phyloP scores from a whole-genome alignment of 2,888 invertebrate genomes.

The Dynastes tityus region DNA sequence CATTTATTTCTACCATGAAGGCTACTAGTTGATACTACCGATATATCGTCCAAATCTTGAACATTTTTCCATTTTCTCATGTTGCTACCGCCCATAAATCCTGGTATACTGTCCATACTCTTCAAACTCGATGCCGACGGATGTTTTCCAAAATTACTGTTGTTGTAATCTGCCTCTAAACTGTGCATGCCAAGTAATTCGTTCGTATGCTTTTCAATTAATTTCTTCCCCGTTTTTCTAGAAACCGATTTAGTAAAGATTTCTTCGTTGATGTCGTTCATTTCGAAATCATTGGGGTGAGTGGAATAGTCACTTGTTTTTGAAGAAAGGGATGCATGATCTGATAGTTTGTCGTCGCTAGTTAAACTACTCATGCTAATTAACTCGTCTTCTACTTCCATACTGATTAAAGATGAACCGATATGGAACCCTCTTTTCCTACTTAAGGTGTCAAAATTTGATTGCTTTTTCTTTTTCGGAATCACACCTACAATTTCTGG shows the following conservation, averaged over 20 bases:
- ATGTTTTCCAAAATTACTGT: constrained; percentile 48
- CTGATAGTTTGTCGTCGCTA: constrained; percentile 42
- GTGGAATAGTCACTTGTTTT: constrained; percentile 48
- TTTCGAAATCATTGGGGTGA: constrained; percentile 55
- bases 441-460: constrained; percentile 60
- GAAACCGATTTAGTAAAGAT: constrained; percentile 53
- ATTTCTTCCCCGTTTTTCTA: constrained; percentile 45
- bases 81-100: constrained; percentile 57
- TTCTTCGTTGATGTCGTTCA: constrained; percentile 58
- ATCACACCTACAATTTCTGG: constrained; percentile 63
- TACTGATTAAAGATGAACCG: constrained; percentile 59
- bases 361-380: constrained; percentile 46
- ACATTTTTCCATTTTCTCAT: constrained; percentile 67
- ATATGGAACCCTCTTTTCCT: constrained; percentile 62
- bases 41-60: constrained; percentile 64
- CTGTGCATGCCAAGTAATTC: constrained; percentile 57
- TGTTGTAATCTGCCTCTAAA: constrained; percentile 49
- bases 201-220: constrained; percentile 50
- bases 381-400: constrained; percentile 49
- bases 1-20: constrained; percentile 60
- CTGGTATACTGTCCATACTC: constrained; percentile 62
- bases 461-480: constrained; percentile 59
- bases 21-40: constrained; percentile 57
- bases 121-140: constrained; percentile 60
- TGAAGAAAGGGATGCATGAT: constrained; percentile 50